phyloP scores from a whole-genome alignment of 2,888 invertebrate species.

The Eubasilissa splendida region DNA sequence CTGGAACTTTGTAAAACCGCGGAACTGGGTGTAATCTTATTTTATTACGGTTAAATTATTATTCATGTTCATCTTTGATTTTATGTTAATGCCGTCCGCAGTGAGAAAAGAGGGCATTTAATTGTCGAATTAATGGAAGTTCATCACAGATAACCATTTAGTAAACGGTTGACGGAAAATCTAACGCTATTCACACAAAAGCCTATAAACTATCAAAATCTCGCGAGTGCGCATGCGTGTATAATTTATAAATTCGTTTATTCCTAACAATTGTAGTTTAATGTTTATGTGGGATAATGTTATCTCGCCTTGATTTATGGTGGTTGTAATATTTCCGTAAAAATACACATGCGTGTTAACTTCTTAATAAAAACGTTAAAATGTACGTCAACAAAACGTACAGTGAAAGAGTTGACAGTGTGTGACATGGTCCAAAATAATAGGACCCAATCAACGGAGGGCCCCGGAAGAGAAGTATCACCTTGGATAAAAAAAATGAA shows the following conservation, averaged over 20 bases:
- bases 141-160: slow-evolving; percentile 16
- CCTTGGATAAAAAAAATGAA: not conserved
- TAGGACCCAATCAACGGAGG: not conserved
- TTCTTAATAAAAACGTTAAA: slow-evolving; percentile 2
- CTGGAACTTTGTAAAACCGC: slow-evolving; percentile 1
- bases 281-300: not conserved
- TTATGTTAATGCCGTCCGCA: slow-evolving; percentile 29
- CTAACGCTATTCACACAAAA: slow-evolving; percentile 23
- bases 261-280: not conserved
- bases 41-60: slow-evolving; percentile 31
- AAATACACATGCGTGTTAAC: not conserved
- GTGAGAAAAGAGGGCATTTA: slow-evolving; percentile 39
- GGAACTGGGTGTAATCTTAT: slow-evolving; percentile 25
- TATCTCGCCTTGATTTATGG: not conserved
- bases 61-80: slow-evolving; percentile 26
- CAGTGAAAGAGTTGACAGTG: not conserved
- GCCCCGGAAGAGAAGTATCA: slow-evolving; percentile 35
- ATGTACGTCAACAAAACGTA: too few species aligned
- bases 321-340: not conserved
- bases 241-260: slow-evolving; percentile 3
- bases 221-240: not conserved
- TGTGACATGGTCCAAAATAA: slow-evolving; percentile 22
- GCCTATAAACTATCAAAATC: slow-evolving; percentile 18
- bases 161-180: slow-evolving; percentile 20
- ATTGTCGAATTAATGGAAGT: slow-evolving; percentile 37